These are phyloP conservation scores for Drosophila bocqueti DNA, from an alignment of 1,140 invertebrate species.

Conservation along the genomic window DNA sequence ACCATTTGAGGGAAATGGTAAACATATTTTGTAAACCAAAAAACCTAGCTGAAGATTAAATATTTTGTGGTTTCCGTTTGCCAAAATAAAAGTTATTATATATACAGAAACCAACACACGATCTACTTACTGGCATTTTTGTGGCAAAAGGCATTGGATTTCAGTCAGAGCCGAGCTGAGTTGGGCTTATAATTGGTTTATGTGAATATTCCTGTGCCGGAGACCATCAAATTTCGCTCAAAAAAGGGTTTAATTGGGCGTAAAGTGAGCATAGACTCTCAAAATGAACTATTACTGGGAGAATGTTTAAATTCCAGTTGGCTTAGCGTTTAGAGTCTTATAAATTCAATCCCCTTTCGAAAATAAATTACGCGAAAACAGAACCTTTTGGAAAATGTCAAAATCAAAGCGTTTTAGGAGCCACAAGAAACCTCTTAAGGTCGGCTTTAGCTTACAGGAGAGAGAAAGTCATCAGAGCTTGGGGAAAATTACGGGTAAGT, in stretches of 20 bases:
- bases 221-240: no score
- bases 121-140: not conserved
- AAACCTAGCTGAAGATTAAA: slow-evolving; percentile 65
- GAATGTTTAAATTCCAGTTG: not conserved
- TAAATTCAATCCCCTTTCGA: not conserved
- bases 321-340: not conserved
- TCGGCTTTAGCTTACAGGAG: not conserved
- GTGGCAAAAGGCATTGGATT: not conserved
- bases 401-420: not conserved
- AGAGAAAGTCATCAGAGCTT: no score
- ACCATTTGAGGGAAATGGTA: slow-evolving; percentile 17
- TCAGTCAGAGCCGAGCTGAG: not conserved
- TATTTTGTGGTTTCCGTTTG: slow-evolving; percentile 67
- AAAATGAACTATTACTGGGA: no score
- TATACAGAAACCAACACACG: slow-evolving; percentile 6
- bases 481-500: not conserved
- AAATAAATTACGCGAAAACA: not conserved
- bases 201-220: not conserved
- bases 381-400: slow-evolving; percentile 6
- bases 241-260: not conserved
- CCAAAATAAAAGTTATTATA: slow-evolving; percentile 55
- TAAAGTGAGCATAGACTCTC: not conserved
- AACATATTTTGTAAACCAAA: slow-evolving; percentile 25
- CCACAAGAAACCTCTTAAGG: not conserved
- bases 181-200: not conserved